A percentile compares a stretch with the other conserved stretches of the same genome.
phyloP scores from a whole-genome alignment of 2,113 vertebrate species.

The Symphodus melops region DNA sequence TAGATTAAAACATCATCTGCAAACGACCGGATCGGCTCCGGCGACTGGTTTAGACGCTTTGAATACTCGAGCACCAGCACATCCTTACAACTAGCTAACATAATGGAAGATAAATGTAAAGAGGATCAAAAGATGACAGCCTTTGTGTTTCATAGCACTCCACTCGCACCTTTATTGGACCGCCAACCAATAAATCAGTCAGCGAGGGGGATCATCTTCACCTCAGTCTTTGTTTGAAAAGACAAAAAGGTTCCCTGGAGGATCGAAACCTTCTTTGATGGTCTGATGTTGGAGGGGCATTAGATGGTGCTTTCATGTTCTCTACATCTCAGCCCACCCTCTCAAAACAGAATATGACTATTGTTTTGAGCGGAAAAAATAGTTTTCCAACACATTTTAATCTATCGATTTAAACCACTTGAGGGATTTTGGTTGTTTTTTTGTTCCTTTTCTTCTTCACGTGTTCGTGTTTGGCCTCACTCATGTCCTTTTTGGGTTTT shows the following conservation, averaged over 20 bases:
- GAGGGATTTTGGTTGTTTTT: background rate
- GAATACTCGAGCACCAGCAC: constrained; percentile 4
- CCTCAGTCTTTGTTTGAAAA: constrained; percentile 24
- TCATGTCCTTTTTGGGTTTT: constrained; percentile 1
- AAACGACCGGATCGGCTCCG: background rate
- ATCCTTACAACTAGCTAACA: background rate
- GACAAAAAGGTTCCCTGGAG: constrained; percentile 44
- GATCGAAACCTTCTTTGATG: constrained; percentile 49
- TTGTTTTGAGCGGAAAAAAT: background rate
- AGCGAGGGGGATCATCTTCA: constrained; percentile 11
- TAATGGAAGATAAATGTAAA: constrained; percentile 19
- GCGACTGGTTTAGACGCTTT: background rate
- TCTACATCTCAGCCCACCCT: background rate
- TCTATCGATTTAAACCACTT: background rate
- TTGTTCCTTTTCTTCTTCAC: background rate
- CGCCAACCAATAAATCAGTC: constrained; percentile 10
- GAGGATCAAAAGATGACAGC: constrained; percentile 35
- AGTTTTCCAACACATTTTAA: background rate
- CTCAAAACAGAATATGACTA: background rate
- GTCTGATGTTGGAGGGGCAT: constrained; percentile 13
- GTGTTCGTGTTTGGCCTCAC: background rate
- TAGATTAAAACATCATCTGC: background rate
- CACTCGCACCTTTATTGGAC: constrained; percentile 19
- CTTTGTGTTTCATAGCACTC: background rate
- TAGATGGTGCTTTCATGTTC: constrained; percentile 43